These are phyloP conservation scores for Brachyptera putata DNA, from an alignment of 2,888 invertebrate species.

Conservation along the genomic window DNA sequence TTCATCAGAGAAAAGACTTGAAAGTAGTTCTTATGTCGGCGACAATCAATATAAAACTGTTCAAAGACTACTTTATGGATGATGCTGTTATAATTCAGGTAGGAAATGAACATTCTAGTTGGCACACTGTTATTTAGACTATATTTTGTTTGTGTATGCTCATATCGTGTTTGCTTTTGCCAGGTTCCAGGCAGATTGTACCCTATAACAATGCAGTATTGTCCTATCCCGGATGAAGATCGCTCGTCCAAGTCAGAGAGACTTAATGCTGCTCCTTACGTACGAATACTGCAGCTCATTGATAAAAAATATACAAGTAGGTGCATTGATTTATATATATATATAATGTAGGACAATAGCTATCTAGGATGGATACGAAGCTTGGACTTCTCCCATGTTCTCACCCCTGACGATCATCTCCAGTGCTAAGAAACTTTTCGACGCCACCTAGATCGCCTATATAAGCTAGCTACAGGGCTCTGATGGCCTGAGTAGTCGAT, in stretches of 20 bases:
- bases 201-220: slow-evolving; percentile 86
- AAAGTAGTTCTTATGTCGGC: slow-evolving; percentile 98
- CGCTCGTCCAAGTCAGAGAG: slow-evolving; percentile 60
- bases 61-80: slow-evolving; percentile 83
- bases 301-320: slow-evolving; percentile 80
- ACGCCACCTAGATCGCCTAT: too few species aligned
- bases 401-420: too few species aligned
- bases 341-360: too few species aligned
- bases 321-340: slow-evolving; percentile 37
- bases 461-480: too few species aligned
- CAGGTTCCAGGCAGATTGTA: slow-evolving; percentile 91
- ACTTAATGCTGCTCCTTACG: slow-evolving; percentile 89
- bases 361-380: too few species aligned
- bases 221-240: slow-evolving; percentile 62
- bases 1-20: slow-evolving; percentile 72
- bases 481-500: too few species aligned
- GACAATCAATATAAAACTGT: slow-evolving; percentile 95
- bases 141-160: not conserved
- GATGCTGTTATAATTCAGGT: slow-evolving; percentile 78
- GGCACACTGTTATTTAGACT: too few species aligned
- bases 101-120: too few species aligned
- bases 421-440: too few species aligned
- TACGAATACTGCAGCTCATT: slow-evolving; percentile 87
- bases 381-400: too few species aligned
- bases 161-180: slow-evolving; percentile 24